Percentiles rank a stretch among this genome's conserved stretches.
These are phyloP conservation scores for Harpagoxenus sublaevis DNA, from an alignment of 2,888 invertebrate species.

Conservation along the genomic window DNA sequence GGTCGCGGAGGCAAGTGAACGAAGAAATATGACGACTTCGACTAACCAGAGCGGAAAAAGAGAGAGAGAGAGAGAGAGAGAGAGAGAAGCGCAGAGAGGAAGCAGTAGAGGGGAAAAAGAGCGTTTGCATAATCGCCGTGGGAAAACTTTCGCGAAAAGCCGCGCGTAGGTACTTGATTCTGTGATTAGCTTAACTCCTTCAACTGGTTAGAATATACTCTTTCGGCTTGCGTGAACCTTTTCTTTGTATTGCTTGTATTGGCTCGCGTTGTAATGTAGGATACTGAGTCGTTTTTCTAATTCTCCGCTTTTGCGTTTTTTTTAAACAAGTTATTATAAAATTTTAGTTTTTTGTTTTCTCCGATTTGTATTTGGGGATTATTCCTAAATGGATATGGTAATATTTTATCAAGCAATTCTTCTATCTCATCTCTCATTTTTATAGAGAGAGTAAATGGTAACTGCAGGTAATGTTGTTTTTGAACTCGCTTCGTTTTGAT, in stretches of 20 bases:
- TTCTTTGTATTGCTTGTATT: background rate
- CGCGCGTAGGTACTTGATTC: slow-evolving; percentile 20
- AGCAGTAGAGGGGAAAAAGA: background rate
- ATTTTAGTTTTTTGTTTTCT: background rate
- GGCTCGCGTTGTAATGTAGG: background rate
- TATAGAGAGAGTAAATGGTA: background rate
- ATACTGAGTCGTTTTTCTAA: background rate
- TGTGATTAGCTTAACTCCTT: slow-evolving; percentile 39
- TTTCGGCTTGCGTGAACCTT: background rate
- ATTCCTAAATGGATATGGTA: background rate
- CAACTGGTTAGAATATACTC: slow-evolving; percentile 34
- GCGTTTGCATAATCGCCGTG: slow-evolving; percentile 54
- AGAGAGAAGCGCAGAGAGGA: too few relatives aligned
- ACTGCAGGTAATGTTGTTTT: background rate
- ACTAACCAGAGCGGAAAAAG: slow-evolving; percentile 10
- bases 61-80: background rate
- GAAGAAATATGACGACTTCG: slow-evolving; percentile 54
- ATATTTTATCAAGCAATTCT: slow-evolving; percentile 13
- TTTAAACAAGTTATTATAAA: background rate
- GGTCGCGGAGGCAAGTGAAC: slow-evolving; percentile 17
- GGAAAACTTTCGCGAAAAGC: slow-evolving; percentile 50
- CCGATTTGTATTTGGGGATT: background rate
- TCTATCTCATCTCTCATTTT: background rate
- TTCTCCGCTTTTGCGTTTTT: background rate
- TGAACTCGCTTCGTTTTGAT: background rate